phyloP scores from a whole-genome alignment of 2,888 invertebrate species.

The Gibbula magus region DNA sequence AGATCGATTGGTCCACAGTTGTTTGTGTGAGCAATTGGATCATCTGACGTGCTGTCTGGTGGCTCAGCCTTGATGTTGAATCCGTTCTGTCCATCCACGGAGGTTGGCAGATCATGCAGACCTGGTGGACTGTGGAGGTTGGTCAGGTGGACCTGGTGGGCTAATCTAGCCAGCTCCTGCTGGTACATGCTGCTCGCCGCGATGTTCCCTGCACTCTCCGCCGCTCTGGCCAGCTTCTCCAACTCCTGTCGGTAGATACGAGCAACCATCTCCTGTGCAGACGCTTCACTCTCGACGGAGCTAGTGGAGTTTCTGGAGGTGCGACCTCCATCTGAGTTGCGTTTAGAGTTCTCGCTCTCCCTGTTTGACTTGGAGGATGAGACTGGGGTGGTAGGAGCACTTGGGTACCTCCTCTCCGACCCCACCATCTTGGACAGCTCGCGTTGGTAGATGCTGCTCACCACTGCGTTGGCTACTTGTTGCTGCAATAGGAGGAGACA shows the following conservation, averaged over 20 bases:
- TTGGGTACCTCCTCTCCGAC: slow-evolving; percentile 28
- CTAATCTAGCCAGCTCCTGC: slow-evolving; percentile 90
- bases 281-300: slow-evolving; percentile 47
- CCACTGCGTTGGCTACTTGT: slow-evolving; percentile 69
- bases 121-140: slow-evolving; percentile 24
- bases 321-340: background rate
- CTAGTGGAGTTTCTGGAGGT: slow-evolving; percentile 28
- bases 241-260: slow-evolving; percentile 80
- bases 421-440: slow-evolving; percentile 83
- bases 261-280: slow-evolving; percentile 83
- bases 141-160: slow-evolving; percentile 27
- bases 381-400: slow-evolving; percentile 26
- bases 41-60: slow-evolving; percentile 61
- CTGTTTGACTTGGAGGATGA: slow-evolving; percentile 40
- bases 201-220: slow-evolving; percentile 72
- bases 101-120: slow-evolving; percentile 2
- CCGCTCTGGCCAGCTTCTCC: slow-evolving; percentile 88
- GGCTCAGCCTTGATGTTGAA: slow-evolving; percentile 60
- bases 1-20: slow-evolving; percentile 65
- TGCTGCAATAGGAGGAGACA: slow-evolving; percentile 53
- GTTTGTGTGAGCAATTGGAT: slow-evolving; percentile 49
- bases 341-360: slow-evolving; percentile 2
- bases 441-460: slow-evolving; percentile 71
- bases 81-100: slow-evolving; percentile 35
- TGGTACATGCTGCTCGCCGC: slow-evolving; percentile 86